Evolutionary conservation across 2,113 vertebrate genomes (phyloP).

Genomic region (Scartelaos histophorus): DNA sequence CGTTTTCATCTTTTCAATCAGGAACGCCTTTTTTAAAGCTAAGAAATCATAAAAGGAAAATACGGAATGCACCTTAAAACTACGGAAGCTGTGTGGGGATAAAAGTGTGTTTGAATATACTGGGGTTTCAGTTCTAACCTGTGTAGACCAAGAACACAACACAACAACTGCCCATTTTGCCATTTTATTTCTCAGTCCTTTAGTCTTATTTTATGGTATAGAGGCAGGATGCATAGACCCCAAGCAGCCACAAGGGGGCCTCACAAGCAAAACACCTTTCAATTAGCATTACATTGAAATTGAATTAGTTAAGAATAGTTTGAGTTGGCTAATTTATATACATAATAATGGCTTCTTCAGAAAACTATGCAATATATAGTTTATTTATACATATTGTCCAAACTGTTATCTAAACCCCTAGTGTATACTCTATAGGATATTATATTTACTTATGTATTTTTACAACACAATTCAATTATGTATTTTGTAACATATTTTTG

Average conservation of each 20-base stretch:
- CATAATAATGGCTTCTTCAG: no score
- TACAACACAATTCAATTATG: no score
- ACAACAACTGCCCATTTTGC: not conserved
- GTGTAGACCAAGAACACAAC: not conserved
- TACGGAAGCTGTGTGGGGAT: not conserved
- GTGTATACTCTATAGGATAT: no score
- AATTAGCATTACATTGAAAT: not conserved
- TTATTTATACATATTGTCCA: no score
- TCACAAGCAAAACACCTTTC: not conserved
- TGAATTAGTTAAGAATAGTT: no score
- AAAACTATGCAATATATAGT: no score
- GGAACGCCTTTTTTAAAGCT: not conserved
- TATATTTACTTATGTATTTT: no score
- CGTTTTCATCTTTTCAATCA: not conserved
- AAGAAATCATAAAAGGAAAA: conserved; percentile 1
- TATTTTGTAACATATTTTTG: no score
- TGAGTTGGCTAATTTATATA: no score
- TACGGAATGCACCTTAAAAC: not conserved
- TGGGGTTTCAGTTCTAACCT: not conserved
- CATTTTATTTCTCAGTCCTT: no score
- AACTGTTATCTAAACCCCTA: no score
- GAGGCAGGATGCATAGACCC: not conserved
- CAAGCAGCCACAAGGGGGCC: not conserved
- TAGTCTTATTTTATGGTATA: no score
- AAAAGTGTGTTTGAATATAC: not conserved